Evolutionary conservation across 2,113 vertebrate genomes (phyloP), one percentile per base, ranked within the genome.

Genomic region (Seriola aureovittata): DNA sequence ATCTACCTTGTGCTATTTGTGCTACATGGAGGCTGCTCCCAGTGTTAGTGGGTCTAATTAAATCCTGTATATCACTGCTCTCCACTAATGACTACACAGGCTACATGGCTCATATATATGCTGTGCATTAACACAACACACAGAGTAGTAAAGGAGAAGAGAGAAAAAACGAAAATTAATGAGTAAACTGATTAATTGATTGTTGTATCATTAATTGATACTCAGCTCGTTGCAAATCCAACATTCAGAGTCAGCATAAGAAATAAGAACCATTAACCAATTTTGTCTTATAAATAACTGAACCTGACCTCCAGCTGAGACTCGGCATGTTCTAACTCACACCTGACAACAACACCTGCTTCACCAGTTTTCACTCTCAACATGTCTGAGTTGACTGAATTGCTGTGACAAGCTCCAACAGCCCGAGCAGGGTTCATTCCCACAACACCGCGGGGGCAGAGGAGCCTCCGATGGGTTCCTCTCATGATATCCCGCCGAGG

Each of bases 401-500:
- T 19, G 38, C 65, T 84, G 87, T 87, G 92, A 91, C 89, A 90
- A 71, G 82, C 66, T 78, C 21, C 82, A 87, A 4, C 62, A 50
- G 74, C 34, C 67, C 79, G 50, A 21, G 50, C 66, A 54, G 64
- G 85, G 57, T 78, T 80, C 75, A 71, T 57, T 69, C 80, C 77
- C 50, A 32, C 79, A 44, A 10, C 75, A 71, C 88, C 48, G 32
- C 42, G 50, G 79, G 84, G 75, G 63, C 29, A 46, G 21, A 58
- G 25, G 69, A 58, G 50, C 23, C 72, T 73, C 65, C 69, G 50
- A 54, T 21, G 62, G 78, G 38, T 29, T 75, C 78, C 74, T 76
- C 55, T 75, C 81, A 81, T 91, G 83, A 89, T 83, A 87, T 16
- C 86, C 85, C 72, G 25, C 65, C 68, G 40, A 38, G 9, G 69